Percentiles rank a stretch among this genome's conserved stretches.
phyloP scores from a whole-genome alignment of 2,797 vertebrate species.

The Macrochelys suwanniensis region DNA sequence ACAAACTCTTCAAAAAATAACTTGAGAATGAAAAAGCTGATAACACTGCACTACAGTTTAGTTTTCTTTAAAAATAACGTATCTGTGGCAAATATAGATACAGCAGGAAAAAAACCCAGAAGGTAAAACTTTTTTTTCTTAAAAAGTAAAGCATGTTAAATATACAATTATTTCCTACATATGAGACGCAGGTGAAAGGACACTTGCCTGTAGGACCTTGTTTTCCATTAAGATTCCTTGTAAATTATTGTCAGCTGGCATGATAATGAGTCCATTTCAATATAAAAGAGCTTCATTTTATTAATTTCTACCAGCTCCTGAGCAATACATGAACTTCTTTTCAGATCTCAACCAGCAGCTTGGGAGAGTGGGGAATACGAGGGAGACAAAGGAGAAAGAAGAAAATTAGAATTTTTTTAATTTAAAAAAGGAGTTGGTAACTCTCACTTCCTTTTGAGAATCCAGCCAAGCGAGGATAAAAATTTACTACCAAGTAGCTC shows the following conservation, averaged over 20 bases:
- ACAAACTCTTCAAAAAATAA: not conserved
- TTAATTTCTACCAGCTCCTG: conserved; percentile 82
- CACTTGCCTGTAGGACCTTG: conserved; percentile 62
- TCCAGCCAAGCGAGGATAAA: conserved; percentile 8
- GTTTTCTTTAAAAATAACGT: not conserved
- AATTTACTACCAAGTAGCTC: not conserved
- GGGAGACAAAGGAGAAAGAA: conserved; percentile 49
- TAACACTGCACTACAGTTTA: accelerated
- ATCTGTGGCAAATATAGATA: not conserved
- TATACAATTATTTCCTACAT: not conserved
- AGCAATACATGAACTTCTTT: conserved; percentile 77
- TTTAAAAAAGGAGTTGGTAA: conserved; percentile 33
- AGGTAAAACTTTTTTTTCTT: not conserved
- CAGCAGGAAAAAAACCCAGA: not conserved
- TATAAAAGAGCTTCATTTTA: conserved; percentile 82
- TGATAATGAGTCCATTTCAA: conserved; percentile 82
- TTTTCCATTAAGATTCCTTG: conserved; percentile 77
- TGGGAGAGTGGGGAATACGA: conserved; percentile 27
- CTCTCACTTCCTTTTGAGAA: conserved; percentile 30
- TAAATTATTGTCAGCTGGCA: conserved; percentile 81
- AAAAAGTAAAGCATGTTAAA: not conserved
- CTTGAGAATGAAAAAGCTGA: not conserved
- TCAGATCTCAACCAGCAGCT: conserved; percentile 68
- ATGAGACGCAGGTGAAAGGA: conserved; percentile 68
- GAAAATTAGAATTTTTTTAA: conserved; percentile 15